Base-by-base conservation (phyloP, 2,888 invertebrate genomes). In the Lampropteryx suffumata region DNA sequence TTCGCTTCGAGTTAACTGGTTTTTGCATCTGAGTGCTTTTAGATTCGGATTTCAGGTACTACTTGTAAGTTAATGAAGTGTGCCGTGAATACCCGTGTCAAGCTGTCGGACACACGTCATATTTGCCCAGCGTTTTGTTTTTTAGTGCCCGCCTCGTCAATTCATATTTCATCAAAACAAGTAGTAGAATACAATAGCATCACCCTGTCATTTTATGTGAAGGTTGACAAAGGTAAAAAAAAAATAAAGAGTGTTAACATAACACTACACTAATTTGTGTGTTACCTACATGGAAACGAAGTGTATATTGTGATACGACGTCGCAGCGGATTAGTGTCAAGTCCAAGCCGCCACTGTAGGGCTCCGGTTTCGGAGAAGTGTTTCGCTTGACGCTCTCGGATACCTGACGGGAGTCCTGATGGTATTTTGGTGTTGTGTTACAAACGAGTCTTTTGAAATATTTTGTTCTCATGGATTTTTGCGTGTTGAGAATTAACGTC, bases 321-420 rank as follows among this genome's bases (percentile, higher is more conserved):
- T 88, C 88, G 62, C 53, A 62, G 55, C 68, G 67, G 51, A 73
- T 85, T 84, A 86, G 65, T 72, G 62, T 84, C 82, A 79, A 62
- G 64, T 61, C 67, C 52, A 62, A 64, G 56, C 69, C 57, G 55
- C 59, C 62, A 59, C 64, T 63, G 35, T 51, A 66, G 58, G 57
- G 76, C 76, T 88, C 85, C 71, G 73, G 79, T 89, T 89, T 87
- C 89, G 73, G 76, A 83, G 87, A 87, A 88, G 86, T 84, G 88
- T 85, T 75, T 79, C 77, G 73, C 79, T 77, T 79, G 73, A 82
- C 85, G 82, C 84, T 82, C 77, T 69, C 74, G 65, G 73, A 76
- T 74, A 73, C 71, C 67, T 69, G 65, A 58, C 69, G 57, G 67
- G 64, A 67, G 68, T 63, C 67, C 63, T 50, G 62, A 54, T 57